Evolutionary conservation across 2,888 invertebrate genomes (phyloP), one percentile per base, ranked within the genome.

Genomic region (Halocaridina rubra): DNA sequence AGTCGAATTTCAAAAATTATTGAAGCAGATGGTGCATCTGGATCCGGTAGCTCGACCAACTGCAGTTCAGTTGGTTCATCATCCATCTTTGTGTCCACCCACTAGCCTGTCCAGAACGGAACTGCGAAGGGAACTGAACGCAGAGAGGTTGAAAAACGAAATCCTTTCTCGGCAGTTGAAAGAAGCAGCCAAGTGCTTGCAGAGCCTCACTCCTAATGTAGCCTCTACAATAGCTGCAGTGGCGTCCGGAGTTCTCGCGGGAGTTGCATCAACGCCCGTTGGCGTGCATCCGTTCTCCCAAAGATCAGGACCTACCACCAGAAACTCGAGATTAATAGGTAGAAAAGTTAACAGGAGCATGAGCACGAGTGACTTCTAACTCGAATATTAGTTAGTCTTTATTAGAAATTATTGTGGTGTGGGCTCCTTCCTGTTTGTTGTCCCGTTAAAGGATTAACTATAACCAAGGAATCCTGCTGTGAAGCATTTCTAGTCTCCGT

Each of bases 1-100:
- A 3, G 33, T 80, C 13, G 90, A 90, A 30, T 89, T 91, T 69
- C 90, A 91, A 85, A 24, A 88, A 32, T 88, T 91, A 16, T 59
- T 90, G 27, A 88, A 95, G 94, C 92, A 94, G 90, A 97, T 98
- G 97, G 94, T 95, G 76, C 94, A 96, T 90, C 94, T 95, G 0
- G 94, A 96, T 90, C 96, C 97, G 0, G 91, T 92, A 19, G 91
- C 92, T 87, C 92, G 97, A 19, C 97, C 97, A 0, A 93, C 95
- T 0, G 95, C 97, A 0, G 91, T 93, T 3, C 93, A 94, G 0
- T 92, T 97, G 2, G 92, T 94, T 10, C 93, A 95, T 86, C 95
- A 96, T 90, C 82, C 74, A 29, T 57, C 82, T 13, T 74, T 88
- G 33, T 80, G 82, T 67, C 86, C 85, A n/a, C 81, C 88, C 13